Evolutionary conservation across 2,888 invertebrate species (phyloP).

Genomic region (Brenthis daphne): DNA sequence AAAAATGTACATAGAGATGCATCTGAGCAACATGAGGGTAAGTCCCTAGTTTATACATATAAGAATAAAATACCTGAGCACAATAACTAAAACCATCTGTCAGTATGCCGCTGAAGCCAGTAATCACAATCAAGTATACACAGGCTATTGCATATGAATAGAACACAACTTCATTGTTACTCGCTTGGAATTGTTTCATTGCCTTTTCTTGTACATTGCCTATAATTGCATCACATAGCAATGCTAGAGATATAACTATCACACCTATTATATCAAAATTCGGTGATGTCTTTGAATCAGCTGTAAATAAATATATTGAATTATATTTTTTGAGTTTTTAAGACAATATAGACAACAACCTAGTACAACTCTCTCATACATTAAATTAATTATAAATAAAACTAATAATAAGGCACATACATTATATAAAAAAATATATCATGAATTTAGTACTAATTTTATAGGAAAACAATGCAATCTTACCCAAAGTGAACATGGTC

Average conservation of each 20-base stretch:
- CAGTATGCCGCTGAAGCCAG: slow-evolving; percentile 88
- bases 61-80: slow-evolving; percentile 79
- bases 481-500: slow-evolving; percentile 94
- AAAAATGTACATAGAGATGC: too few relatives aligned
- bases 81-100: slow-evolving; percentile 89
- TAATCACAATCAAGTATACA: slow-evolving; percentile 88
- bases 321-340: too few relatives aligned
- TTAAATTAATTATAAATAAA: too few relatives aligned
- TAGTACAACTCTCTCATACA: too few relatives aligned
- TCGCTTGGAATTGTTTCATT: slow-evolving; percentile 91
- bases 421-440: neutral
- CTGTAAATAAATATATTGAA: slow-evolving; percentile 63
- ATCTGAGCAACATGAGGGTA: too few relatives aligned
- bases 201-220: slow-evolving; percentile 98
- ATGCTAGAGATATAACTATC: slow-evolving; percentile 89
- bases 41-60: neutral
- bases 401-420: neutral
- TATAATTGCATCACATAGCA: slow-evolving; percentile 96
- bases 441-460: neutral
- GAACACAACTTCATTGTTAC: slow-evolving; percentile 89
- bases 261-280: slow-evolving; percentile 88
- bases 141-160: slow-evolving; percentile 96
- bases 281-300: slow-evolving; percentile 89
- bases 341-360: too few relatives aligned
- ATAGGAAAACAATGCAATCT: slow-evolving; percentile 49